Evolutionary conservation across 2,888 invertebrate genomes (phyloP).

Genomic region (Stenchaetothrips biformis): DNA sequence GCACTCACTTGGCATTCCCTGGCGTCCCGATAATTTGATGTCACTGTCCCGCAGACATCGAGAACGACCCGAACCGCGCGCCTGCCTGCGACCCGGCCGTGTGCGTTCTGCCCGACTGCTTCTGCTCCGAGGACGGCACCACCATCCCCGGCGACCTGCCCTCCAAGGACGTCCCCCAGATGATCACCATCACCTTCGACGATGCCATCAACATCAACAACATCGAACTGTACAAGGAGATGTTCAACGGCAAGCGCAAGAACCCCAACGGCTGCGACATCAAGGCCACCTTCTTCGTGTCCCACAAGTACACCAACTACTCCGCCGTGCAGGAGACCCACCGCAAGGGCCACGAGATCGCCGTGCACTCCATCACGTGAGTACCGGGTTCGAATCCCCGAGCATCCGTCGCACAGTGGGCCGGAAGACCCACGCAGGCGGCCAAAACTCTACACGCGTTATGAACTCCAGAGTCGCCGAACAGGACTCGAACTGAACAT

Average conservation of each 20-base stretch:
- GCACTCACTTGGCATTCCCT: background rate
- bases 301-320: conserved; percentile 90
- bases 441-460: no score
- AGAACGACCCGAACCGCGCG: conserved; percentile 88
- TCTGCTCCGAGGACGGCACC: conserved; percentile 90
- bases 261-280: conserved; percentile 92
- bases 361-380: conserved; percentile 90
- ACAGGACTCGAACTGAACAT: no score
- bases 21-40: no score
- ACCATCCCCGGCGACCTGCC: conserved; percentile 79
- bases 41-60: conserved; percentile 62
- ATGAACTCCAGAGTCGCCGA: background rate
- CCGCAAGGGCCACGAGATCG: conserved; percentile 88
- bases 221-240: conserved; percentile 87
- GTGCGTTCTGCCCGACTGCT: conserved; percentile 85
- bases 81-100: conserved; percentile 82
- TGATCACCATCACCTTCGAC: conserved; percentile 91
- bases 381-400: conserved; percentile 43
- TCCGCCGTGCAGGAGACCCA: conserved; percentile 88
- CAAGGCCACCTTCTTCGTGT: conserved; percentile 86
- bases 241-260: conserved; percentile 81
- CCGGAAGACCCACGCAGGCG: no score
- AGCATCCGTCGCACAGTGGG: background rate
- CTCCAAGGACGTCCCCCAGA: conserved; percentile 81
- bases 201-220: conserved; percentile 94